Evolutionary conservation across 2,888 invertebrate species (phyloP), one percentile per base, ranked within the genome.

Genomic region (Priocnemis perturbator): DNA sequence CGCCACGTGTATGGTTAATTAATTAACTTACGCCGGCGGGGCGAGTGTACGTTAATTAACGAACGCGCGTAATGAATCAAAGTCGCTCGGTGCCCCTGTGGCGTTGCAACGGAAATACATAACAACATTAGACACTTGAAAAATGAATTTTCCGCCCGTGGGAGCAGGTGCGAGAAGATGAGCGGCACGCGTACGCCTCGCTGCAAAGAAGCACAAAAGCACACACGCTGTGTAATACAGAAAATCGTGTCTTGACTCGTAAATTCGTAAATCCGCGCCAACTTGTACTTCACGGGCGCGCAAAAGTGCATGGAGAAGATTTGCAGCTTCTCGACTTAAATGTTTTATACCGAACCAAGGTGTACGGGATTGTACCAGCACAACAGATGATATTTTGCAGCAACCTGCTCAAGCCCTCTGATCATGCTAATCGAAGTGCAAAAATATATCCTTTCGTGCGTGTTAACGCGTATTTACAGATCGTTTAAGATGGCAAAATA

Each of bases 11-110:
- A 48, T 55, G 60, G 65, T 58, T 67, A 75, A 73, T 75, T 78
- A 74, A 77, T 71, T 77, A 69, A 75, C 71, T 77, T 71, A 74
- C 55, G 17, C 67, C 67, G 53, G 37, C 53, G 19, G 48, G 19
- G 65, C 62, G 64, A 61, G 63, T 69, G 60, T 50, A 60, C 64
- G 37, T 68, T 76, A 76, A 73, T 76, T 76, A 78, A 71, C 66
- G 67, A n/a, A 50, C 14, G 44, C 17, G 61, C 58, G 68, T 77
- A 72, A 72, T 55, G 68, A 66, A 70, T 75, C 63, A 60, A 60
- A 68, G 61, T 64, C 68, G 19, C 37, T 53, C 23, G 9, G 11
- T 47, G 21, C 47, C 5, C 15, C 11, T 44, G 64, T 63, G 59
- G 26, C 26, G 66, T 4, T 17, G 23, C 47, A 0, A 21, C 48